Evolutionary conservation across 2,888 invertebrate species (phyloP).

Genomic region (Ectemnius continuus): DNA sequence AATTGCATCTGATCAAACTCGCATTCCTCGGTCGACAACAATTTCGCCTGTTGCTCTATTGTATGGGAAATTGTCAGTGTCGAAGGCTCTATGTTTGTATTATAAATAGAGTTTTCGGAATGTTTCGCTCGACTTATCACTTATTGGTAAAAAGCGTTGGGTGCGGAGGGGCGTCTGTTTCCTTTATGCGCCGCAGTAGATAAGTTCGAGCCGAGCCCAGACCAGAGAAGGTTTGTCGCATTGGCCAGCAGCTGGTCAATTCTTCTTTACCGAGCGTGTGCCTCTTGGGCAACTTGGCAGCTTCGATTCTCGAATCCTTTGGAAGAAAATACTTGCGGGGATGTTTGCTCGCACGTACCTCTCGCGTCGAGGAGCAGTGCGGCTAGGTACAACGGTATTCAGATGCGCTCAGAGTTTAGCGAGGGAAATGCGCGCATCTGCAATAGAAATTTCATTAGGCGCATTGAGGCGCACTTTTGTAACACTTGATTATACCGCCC

Average conservation of each 20-base stretch:
- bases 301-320: constrained; percentile 8
- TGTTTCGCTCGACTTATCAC: no score
- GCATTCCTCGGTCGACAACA: no score
- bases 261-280: background rate
- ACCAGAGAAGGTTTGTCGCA: background rate
- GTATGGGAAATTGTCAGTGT: no score
- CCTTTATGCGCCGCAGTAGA: no score
- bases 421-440: constrained; percentile 1
- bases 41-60: no score
- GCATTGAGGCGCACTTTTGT: constrained; percentile 1
- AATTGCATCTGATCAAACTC: no score
- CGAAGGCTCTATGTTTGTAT: no score
- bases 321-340: constrained; percentile 1
- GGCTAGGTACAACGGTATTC: no score
- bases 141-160: no score
- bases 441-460: constrained; percentile 5
- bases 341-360: background rate
- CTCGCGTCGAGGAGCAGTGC: background rate
- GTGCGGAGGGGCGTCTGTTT: no score
- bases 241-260: background rate
- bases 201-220: no score
- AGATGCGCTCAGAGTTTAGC: background rate
- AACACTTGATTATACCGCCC: background rate
- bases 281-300: background rate
- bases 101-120: no score